Evolutionary conservation across 2,888 invertebrate genomes (phyloP).

Genomic region (Orchesellides sinensis): DNA sequence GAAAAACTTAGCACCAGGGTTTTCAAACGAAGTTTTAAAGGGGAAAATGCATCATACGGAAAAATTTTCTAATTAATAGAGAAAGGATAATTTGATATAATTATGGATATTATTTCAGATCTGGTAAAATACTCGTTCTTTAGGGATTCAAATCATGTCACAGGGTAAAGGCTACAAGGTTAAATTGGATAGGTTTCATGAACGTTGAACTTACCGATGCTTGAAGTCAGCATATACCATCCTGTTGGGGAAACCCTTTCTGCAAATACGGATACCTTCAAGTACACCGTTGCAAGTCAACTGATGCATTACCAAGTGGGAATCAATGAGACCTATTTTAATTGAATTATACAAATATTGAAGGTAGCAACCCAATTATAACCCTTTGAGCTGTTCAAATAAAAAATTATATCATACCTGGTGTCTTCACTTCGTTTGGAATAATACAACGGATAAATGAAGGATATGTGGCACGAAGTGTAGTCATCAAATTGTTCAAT

Average conservation of each 20-base stretch:
- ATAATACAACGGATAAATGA: conserved; percentile 99
- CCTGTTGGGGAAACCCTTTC: conserved; percentile 99
- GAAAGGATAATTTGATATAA: too few species aligned
- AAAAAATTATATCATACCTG: conserved; percentile 80
- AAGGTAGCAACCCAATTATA: background rate
- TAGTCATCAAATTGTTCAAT: conserved; percentile 98
- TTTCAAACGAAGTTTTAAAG: too few species aligned
- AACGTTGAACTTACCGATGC: conserved; percentile 88
- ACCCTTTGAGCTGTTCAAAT: too few species aligned
- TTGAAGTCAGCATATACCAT: conserved; percentile 99
- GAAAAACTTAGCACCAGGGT: too few species aligned
- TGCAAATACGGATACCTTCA: conserved; percentile 99
- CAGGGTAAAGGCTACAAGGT: background rate
- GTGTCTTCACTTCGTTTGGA: conserved; percentile 97
- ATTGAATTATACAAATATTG: background rate
- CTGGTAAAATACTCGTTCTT: too few species aligned
- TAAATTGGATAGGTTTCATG: conserved; percentile 9
- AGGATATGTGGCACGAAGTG: conserved; percentile 96
- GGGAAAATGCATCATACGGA: too few species aligned
- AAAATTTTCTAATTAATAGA: too few species aligned
- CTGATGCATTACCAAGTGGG: conserved; percentile 99
- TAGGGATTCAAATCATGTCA: background rate
- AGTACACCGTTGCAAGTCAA: conserved; percentile 99
- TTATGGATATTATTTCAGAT: too few species aligned
- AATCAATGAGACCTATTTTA: conserved; percentile 92